Percentiles rank a stretch among this genome's conserved stretches.
Conservation (phyloP, 92 coral and sea anemone genomes). For the Porites evermanni region DNA sequence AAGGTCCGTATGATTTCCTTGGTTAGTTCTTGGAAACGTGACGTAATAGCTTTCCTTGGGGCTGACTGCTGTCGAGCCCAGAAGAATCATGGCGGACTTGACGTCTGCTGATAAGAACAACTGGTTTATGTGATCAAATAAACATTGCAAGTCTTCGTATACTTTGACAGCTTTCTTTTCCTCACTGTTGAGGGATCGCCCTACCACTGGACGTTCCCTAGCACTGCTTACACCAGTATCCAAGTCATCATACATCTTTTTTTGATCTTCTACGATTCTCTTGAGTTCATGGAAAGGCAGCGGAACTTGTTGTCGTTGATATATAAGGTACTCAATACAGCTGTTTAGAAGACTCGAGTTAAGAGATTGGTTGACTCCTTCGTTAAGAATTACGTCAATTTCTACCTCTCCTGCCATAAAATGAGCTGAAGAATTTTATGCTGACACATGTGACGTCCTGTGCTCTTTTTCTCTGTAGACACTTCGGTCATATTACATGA, state of each 20-base stretch:
- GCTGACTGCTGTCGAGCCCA: conserved; percentile 94
- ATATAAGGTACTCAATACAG: conserved; percentile 84
- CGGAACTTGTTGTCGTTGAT: conserved; percentile 93
- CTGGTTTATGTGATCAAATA: conserved; percentile 76
- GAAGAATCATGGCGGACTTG: conserved; percentile 69
- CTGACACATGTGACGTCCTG: background rate
- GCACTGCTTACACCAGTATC: conserved; percentile 25
- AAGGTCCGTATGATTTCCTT: conserved; percentile 23
- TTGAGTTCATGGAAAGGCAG: conserved; percentile 88
- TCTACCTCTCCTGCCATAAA: conserved; percentile 38
- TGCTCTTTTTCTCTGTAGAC: background rate
- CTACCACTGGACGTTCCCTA: conserved; percentile 31
- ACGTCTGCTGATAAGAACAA: conserved; percentile 69
- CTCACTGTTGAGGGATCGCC: conserved; percentile 50
- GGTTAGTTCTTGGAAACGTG: conserved; percentile 51
- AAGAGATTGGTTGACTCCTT: conserved; percentile 19
- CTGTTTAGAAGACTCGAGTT: conserved; percentile 66
- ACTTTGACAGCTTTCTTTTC: conserved; percentile 70
- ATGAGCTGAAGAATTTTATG: background rate
- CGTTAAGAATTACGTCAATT: conserved; percentile 25
- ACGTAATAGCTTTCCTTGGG: conserved; percentile 87
- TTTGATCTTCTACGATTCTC: conserved; percentile 47
- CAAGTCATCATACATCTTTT: background rate
- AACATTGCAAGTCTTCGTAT: conserved; percentile 61
- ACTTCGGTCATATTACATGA: background rate